These are phyloP conservation scores for Streptopelia turtur DNA, from an alignment of 2,797 vertebrate genomes.

Conservation along the genomic window DNA sequence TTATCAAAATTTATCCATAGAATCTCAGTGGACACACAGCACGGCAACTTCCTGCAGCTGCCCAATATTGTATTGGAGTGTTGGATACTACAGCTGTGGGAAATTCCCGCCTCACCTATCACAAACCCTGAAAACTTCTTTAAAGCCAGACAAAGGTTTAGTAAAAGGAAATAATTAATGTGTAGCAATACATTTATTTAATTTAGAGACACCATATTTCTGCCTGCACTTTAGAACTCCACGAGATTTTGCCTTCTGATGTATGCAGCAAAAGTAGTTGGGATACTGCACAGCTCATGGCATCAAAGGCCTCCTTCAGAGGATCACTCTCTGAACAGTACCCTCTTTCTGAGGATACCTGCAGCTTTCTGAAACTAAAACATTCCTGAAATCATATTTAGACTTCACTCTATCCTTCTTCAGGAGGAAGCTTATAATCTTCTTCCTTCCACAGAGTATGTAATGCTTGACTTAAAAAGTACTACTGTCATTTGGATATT, in stretches of 20 bases:
- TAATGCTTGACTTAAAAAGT: neutral
- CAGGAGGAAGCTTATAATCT: neutral
- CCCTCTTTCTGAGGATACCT: neutral
- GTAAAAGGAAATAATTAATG: neutral
- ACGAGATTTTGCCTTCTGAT: neutral
- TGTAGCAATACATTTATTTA: neutral
- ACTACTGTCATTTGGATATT: neutral
- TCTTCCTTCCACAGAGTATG: neutral
- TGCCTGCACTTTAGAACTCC: neutral
- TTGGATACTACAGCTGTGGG: neutral
- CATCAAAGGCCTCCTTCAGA: neutral
- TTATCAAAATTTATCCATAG: neutral
- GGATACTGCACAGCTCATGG: neutral
- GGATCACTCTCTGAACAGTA: neutral
- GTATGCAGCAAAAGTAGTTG: neutral
- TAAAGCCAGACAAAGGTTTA: neutral
- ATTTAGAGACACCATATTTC: neutral
- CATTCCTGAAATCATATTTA: neutral
- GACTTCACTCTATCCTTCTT: neutral
- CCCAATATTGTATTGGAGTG: neutral
- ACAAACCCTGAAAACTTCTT: neutral
- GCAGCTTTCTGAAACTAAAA: neutral
- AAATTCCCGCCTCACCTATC: neutral
- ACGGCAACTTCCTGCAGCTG: neutral
- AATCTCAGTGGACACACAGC: neutral